A percentile compares a stretch with the other conserved stretches of the same genome.
Evolutionary conservation across 2,888 invertebrate genomes (phyloP).

Genomic region (Leptinotarsa peninsularis): DNA sequence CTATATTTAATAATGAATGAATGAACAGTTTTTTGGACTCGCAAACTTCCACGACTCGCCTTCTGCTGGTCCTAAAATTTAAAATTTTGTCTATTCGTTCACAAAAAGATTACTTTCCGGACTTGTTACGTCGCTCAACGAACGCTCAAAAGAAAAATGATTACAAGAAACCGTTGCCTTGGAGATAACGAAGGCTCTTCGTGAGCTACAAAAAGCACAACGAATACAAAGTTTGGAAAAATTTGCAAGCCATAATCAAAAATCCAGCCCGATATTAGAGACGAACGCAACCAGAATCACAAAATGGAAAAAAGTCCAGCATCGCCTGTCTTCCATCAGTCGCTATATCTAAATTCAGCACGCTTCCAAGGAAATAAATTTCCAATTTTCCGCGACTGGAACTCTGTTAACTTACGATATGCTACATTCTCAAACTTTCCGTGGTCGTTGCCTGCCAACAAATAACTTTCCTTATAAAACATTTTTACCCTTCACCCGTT

Average conservation of each 20-base stretch:
- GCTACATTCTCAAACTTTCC: conserved; percentile 31
- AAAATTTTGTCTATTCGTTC: no score
- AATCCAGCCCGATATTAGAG: background rate
- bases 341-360: conserved; percentile 31
- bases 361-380: conserved; percentile 32
- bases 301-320: background rate
- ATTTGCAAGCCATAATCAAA: background rate
- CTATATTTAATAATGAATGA: no score
- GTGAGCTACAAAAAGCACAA: background rate
- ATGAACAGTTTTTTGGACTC: no score
- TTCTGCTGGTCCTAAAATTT: no score
- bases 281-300: background rate
- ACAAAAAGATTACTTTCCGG: no score
- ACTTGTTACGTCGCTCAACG: no score
- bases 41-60: no score
- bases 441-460: conserved; percentile 31
- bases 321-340: background rate
- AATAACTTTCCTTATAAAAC: conserved; percentile 34
- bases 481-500: conserved; percentile 29
- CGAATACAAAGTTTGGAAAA: background rate
- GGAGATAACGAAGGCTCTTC: no score
- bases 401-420: conserved; percentile 36
- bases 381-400: conserved; percentile 28
- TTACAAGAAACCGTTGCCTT: no score
- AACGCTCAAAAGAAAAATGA: no score